phyloP scores from a whole-genome alignment of 2,888 invertebrate genomes.

The Poecilobothrus nobilitatus region DNA sequence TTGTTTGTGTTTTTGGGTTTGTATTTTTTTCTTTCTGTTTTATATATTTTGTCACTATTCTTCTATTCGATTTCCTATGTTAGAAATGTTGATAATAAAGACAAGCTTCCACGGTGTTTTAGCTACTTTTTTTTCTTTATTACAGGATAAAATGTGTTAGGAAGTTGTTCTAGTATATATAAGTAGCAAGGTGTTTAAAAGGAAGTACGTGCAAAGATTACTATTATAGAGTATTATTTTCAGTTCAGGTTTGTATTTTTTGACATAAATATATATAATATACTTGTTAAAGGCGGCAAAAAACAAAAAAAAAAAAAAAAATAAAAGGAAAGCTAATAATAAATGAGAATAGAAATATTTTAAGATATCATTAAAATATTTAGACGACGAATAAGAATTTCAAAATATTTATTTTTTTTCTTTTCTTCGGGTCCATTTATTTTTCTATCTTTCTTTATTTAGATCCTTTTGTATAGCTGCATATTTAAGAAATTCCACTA shows the following conservation, averaged over 20 bases:
- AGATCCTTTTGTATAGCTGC: too few species aligned
- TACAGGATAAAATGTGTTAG: neutral
- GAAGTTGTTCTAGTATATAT: neutral
- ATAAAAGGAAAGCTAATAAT: neutral
- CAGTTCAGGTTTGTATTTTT: too few species aligned
- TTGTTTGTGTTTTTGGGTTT: too few species aligned
- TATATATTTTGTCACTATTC: neutral
- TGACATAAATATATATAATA: neutral
- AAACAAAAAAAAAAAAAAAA: neutral
- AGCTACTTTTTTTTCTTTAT: neutral
- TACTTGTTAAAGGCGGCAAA: neutral
- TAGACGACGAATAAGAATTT: neutral
- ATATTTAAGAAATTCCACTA: too few species aligned
- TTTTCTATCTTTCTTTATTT: too few species aligned
- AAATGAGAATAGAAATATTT: neutral
- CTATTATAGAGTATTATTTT: neutral
- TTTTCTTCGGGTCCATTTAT: too few species aligned
- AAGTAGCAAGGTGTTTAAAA: neutral
- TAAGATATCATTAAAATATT: neutral
- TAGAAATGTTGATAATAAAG: neutral
- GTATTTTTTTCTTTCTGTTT: too few species aligned
- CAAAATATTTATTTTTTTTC: neutral
- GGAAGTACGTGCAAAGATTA: slow-evolving; percentile 1
- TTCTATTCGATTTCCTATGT: neutral
- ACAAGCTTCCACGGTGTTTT: neutral